Base-by-base conservation (phyloP, 2,888 invertebrate species). In the Erebia palarica region DNA sequence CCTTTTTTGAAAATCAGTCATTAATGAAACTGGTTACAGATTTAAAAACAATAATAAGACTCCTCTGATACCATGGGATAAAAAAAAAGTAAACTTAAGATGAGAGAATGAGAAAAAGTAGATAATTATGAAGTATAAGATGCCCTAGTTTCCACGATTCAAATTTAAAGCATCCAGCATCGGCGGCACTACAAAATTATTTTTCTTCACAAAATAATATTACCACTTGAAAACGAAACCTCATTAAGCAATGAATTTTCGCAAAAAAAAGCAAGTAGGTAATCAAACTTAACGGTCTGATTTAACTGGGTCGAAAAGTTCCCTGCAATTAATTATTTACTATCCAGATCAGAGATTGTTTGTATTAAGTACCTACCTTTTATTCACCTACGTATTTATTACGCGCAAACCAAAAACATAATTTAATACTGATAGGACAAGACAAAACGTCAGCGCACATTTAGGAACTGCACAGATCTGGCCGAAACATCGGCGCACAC, bases 171-270 rank as follows among this genome's bases (percentile, higher is more conserved):
- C 16, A 59, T 21, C 47, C 18, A 61, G 61, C 47, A 47, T 47
- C 49, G 21, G 21, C 21, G 47, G 44, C 44, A 18, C 13, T 44
- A 61, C 61, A 47, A 18, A 18, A 21, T 49, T 49, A 21, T 21
- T 14, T 47, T 63, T 21, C 49, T 49, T 49, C 49, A 49, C 18
- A 16, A 18, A 63, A 49, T 3, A 51, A 1, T 10, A 18, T 9
- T 18, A 47, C 61, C 21, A 61, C 63, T 63, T 63, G 47, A 49
- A 63, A 63, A 63, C 44, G 63, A 49, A 21, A 63, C 49, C 49
- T 63, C 63, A 18, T 63, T 49, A 63, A 60, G 49, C 63, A 49
- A 49, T 21, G 1, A 63, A 49, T 60, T 60, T 27, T 27, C 27
- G 4, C 27, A 13, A 16, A 60, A 60, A 16, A 13, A 1, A 13